These are phyloP conservation scores for Bimastos eiseni DNA, from an alignment of 2,888 invertebrate genomes.

Conservation along the genomic window DNA sequence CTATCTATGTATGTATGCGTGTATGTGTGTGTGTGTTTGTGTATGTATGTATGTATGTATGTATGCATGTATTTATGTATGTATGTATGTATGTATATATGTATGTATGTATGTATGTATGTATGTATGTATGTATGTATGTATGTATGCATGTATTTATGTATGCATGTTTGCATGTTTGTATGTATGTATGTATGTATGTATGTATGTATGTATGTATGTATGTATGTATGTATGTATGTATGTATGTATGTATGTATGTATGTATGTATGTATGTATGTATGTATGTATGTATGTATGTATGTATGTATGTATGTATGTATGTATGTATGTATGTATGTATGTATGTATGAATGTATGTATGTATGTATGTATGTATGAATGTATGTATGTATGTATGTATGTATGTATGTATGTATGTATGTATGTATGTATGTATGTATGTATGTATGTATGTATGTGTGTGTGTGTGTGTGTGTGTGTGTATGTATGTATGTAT, in stretches of 20 bases:
- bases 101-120: constrained; percentile 6
- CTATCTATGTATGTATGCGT: no score
- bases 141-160: no score
- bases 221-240: constrained; percentile 23
- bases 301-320: constrained; percentile 36
- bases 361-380: no score
- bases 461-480: neutral
- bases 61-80: no score
- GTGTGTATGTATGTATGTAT: constrained; percentile 30
- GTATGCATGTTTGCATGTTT: no score
- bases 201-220: neutral
- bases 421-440: no score
- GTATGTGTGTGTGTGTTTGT: no score
- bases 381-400: no score
- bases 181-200: constrained; percentile 14
- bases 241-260: constrained; percentile 21
- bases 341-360: no score
- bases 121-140: constrained; percentile 15
- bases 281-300: constrained; percentile 35
- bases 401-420: no score
- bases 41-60: no score
- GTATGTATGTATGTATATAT: neutral
- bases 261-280: constrained; percentile 30
- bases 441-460: constrained; percentile 27
- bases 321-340: constrained; percentile 35